Percentiles rank a stretch among this genome's conserved stretches.
Evolutionary conservation across 2,113 vertebrate genomes (phyloP).

Genomic region (Gobiocypris rarus): DNA sequence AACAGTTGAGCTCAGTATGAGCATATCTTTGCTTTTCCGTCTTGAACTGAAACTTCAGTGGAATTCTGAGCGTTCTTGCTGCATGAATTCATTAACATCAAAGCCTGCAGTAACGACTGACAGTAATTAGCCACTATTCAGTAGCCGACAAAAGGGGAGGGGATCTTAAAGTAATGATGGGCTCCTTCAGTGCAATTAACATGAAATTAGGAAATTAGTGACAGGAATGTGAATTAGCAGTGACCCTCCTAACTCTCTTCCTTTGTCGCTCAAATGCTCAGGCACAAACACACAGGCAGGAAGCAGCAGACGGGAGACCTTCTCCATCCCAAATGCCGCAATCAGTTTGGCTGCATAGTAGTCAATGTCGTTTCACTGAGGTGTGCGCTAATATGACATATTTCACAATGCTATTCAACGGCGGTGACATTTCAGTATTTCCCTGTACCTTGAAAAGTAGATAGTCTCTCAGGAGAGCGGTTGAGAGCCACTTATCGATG

Average conservation of each 20-base stretch:
- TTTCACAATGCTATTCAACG: conserved; percentile 43
- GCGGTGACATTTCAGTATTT: conserved; percentile 32
- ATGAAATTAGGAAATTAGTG: conserved; percentile 55
- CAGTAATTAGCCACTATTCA: conserved; percentile 56
- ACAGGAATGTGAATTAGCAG: conserved; percentile 59
- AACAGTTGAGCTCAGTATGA: conserved; percentile 21
- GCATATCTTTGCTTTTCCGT: conserved; percentile 29
- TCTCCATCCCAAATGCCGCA: neutral
- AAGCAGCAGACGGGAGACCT: neutral
- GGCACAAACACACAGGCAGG: neutral
- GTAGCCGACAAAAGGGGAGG: conserved; percentile 44
- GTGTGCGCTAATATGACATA: conserved; percentile 22
- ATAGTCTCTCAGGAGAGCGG: conserved; percentile 56
- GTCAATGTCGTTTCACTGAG: conserved; percentile 23
- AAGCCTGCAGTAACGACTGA: conserved; percentile 48
- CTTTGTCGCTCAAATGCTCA: conserved; percentile 15
- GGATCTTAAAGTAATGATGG: conserved; percentile 34
- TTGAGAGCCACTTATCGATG: conserved; percentile 58
- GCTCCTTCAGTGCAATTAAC: conserved; percentile 61
- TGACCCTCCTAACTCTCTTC: conserved; percentile 45
- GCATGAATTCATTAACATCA: conserved; percentile 54
- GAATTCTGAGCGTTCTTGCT: conserved; percentile 44
- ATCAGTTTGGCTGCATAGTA: neutral
- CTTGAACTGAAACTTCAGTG: conserved; percentile 21
- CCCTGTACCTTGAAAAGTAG: conserved; percentile 26